Conservation (phyloP, 2,797 vertebrate genomes). For the Gobionotothen gibberifrons region DNA sequence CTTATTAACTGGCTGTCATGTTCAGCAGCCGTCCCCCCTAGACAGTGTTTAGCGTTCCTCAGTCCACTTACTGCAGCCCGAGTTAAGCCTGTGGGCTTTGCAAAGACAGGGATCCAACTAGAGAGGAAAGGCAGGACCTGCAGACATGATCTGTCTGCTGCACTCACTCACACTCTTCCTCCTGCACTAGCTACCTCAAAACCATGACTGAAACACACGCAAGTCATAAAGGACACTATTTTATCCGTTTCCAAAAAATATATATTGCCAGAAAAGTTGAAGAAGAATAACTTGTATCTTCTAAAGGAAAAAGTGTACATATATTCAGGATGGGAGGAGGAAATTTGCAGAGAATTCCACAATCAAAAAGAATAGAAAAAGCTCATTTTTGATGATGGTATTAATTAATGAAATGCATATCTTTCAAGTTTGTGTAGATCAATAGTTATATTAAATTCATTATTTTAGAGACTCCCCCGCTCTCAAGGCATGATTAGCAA, state of each 20-base stretch:
- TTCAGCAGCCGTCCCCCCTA: slow-evolving; percentile 70
- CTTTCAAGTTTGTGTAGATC: neutral
- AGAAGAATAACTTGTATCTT: neutral
- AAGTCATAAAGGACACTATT: slow-evolving; percentile 8
- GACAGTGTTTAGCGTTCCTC: slow-evolving; percentile 78
- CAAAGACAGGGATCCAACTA: slow-evolving; percentile 75
- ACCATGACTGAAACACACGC: slow-evolving; percentile 19
- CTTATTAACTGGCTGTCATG: slow-evolving; percentile 83
- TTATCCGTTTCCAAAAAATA: neutral
- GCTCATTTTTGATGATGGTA: neutral
- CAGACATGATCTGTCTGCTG: slow-evolving; percentile 69
- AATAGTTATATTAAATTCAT: no score
- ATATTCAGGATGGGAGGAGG: neutral
- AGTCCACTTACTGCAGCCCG: slow-evolving; percentile 75
- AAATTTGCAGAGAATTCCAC: neutral
- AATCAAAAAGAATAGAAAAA: neutral
- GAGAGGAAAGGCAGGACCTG: slow-evolving; percentile 59
- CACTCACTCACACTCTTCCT: slow-evolving; percentile 52
- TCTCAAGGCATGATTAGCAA: neutral
- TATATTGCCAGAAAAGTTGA: neutral
- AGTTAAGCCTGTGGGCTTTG: slow-evolving; percentile 79
- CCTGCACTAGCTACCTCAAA: slow-evolving; percentile 47
- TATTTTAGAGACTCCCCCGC: neutral
- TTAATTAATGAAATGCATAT: neutral
- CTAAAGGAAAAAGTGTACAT: neutral